These are phyloP conservation scores for Chionomys nivalis DNA, from an alignment of 2,113 vertebrate genomes.

Conservation along the genomic window DNA sequence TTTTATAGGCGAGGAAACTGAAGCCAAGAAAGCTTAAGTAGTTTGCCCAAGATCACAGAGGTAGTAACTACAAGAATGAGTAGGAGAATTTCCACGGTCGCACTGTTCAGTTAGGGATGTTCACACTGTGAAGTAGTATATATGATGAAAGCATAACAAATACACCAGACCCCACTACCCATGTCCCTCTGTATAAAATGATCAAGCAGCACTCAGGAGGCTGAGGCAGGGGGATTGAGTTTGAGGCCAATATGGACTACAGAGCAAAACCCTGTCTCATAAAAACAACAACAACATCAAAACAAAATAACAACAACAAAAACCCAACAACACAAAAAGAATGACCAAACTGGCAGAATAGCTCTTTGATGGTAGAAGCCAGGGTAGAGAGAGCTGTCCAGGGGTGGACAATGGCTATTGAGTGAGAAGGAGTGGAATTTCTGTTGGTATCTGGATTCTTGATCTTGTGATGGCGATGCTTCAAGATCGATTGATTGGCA, in stretches of 20 bases:
- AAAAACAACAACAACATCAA: neutral
- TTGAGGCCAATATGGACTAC: neutral
- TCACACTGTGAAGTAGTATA: neutral
- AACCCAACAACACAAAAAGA: neutral
- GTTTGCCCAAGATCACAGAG: neutral
- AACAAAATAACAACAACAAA: neutral
- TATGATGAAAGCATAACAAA: neutral
- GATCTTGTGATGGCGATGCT: neutral
- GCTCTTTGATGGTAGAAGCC: neutral
- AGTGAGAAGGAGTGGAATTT: too few relatives aligned
- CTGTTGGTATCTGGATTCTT: too few relatives aligned
- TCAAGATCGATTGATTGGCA: neutral
- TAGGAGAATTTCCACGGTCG: neutral
- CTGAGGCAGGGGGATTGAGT: neutral
- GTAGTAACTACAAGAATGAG: neutral
- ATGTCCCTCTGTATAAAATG: neutral
- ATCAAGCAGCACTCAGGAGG: neutral
- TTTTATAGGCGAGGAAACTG: neutral
- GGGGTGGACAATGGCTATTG: rapidly evolving
- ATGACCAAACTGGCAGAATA: neutral
- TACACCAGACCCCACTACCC: neutral
- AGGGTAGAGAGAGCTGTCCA: neutral
- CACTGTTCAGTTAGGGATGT: rapidly evolving
- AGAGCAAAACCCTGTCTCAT: neutral
- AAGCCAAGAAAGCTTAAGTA: neutral